Conservation (phyloP, 2,113 vertebrate species). For the Potamarius usumacintae region DNA sequence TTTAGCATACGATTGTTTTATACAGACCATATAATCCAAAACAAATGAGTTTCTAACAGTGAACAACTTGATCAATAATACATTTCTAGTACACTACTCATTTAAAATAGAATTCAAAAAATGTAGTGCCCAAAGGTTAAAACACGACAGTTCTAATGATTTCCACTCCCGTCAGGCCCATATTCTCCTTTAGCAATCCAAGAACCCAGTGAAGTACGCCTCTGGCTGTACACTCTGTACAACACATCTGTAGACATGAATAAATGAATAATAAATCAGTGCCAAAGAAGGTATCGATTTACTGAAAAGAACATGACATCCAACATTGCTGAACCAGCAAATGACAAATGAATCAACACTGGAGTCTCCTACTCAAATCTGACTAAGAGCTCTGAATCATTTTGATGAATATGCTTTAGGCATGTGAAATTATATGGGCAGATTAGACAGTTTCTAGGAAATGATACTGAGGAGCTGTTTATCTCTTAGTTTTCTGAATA, state of each 20-base stretch:
- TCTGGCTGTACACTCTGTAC: constrained; percentile 26
- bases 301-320: constrained; percentile 42
- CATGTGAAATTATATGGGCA: constrained; percentile 13
- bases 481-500: neutral
- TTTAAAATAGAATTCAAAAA: neutral
- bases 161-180: constrained; percentile 18
- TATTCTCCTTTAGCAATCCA: constrained; percentile 35
- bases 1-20: neutral
- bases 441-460: neutral
- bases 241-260: constrained; percentile 38
- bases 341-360: constrained; percentile 38
- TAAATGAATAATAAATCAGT: constrained; percentile 52
- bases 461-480: neutral
- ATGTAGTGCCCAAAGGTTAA: neutral
- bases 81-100: neutral
- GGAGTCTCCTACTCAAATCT: neutral
- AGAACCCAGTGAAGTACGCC: constrained; percentile 15
- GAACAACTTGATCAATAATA: constrained; percentile 12
- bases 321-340: constrained; percentile 10
- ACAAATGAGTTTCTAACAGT: neutral
- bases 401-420: constrained; percentile 12
- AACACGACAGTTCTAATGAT: constrained; percentile 28
- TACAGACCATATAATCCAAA: constrained; percentile 20
- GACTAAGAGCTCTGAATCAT: constrained; percentile 35
- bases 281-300: constrained; percentile 45